Base-by-base conservation (phyloP, 2,113 vertebrate genomes). In the Notothenia coriiceps region DNA sequence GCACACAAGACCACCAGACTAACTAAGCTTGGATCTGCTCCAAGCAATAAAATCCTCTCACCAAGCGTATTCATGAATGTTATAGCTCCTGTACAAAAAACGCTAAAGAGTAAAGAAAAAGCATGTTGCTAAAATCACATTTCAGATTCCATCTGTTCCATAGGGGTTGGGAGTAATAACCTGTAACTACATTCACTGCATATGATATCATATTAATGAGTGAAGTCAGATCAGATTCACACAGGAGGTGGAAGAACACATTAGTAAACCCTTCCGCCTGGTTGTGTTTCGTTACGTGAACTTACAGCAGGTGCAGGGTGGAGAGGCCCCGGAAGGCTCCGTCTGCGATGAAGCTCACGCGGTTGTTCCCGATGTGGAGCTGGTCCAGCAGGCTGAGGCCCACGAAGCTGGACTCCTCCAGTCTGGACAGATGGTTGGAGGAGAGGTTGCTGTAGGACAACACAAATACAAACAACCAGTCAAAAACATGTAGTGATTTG, bases 331-430 rank as follows among this genome's bases (percentile, higher is more conserved):
- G 95, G 89, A 99, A 99, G 74, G 98, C 98, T 83, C 98, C 96
- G 82, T 99, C 98, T 1, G 97, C 97, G 55, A 99, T 98, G 89
- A 98, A 98, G 94, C 95, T 98, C 68, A 99, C 94, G 64, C 92
- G 96, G 94, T 99, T 99, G 94, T 97, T 96, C 33, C 97, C 97
- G 4, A 98, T 90, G 83, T 96, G 94, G 56, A 99, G 95, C 74
- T 96, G 94, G 57, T 96, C 94, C 72, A 99, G 93, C 57, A 97
- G 79, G 1, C 93, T 97, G 81, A 99, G 96, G 76, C 97, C 97
- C 22, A 95, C 77, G 20, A 99, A 99, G 90, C 96, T 98, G 55
- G 96, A 97, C 73, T 99, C 98, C 56, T 99, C 98, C 87, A 99
- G 94, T 60, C 97, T 94, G 5, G 96, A 92, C 89, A 99, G 93